Conservation (phyloP, 2,113 vertebrate species). For the Neodon shergylaensis region DNA sequence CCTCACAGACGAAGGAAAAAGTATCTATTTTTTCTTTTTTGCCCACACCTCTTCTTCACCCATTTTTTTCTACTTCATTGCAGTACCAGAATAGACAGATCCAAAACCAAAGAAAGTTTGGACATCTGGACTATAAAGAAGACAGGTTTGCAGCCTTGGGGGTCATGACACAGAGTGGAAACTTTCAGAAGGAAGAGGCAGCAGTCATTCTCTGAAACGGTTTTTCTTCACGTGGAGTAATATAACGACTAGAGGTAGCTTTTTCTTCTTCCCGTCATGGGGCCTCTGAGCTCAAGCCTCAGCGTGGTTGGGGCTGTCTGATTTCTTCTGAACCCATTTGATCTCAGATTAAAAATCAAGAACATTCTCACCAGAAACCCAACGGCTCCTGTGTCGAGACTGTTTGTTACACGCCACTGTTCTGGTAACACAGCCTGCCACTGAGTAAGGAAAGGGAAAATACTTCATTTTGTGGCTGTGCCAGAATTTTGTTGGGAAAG, state of each 20-base stretch:
- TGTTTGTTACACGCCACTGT: not conserved
- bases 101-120: slow-evolving; percentile 15
- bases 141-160: slow-evolving; percentile 9
- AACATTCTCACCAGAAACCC: not conserved
- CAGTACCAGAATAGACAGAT: not conserved
- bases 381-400: not conserved
- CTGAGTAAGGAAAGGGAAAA: not conserved
- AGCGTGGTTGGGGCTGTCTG: not conserved
- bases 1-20: not conserved
- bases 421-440: not conserved
- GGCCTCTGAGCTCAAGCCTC: slow-evolving; percentile 22
- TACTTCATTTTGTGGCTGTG: not conserved
- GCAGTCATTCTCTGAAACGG: not conserved
- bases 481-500: not conserved
- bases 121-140: not conserved
- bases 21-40: not conserved
- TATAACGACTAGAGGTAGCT: not conserved
- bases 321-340: slow-evolving; percentile 1
- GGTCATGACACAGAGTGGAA: slow-evolving; percentile 1
- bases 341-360: not conserved
- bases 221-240: slow-evolving; percentile 11
- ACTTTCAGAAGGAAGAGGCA: not conserved
- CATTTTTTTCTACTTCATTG: not conserved
- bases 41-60: not conserved
- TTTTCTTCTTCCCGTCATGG: not conserved